Evolutionary conservation across 2,888 invertebrate genomes (phyloP), one percentile per base, ranked within the genome.

Genomic region (Drosophila diplacantha): DNA sequence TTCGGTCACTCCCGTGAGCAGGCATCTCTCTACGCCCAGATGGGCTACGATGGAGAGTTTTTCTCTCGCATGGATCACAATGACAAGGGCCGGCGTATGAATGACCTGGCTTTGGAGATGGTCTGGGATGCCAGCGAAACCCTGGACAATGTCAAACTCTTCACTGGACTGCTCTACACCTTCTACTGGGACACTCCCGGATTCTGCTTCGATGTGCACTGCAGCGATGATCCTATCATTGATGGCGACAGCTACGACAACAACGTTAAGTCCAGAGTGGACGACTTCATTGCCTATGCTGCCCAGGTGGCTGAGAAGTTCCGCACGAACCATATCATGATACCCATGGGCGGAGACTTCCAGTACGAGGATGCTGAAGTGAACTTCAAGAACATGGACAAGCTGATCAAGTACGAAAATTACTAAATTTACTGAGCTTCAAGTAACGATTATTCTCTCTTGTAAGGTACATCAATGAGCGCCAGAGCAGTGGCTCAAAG

Each of bases 261-360:
- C 86, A 98, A 97, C 85, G 94, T 95, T 0, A 92, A 94, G 4
- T 80, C 87, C 18, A 91, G 91, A 90, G 95, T 96, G 35, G 84
- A 89, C 43, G 85, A 88, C 29, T 93, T 93, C 81, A 80, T 93
- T 60, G 84, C 87, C 0, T 91, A 91, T 75, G 88, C 90, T 22
- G 78, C 87, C 47, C 89, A 89, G 24, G 91, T 92, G 86, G 88
- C 91, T 0, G 72, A 85, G 32, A 86, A 83, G 1, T 93, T 93
- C 86, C 81, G 81, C 56, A 93, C 94, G 0, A 92, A 92, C 76
- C 93, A 97, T 85, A 90, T 96, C 16, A 91, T 96, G 75, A 89
- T 97, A 53, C 95, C 96, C 0, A 96, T 96, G 96, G 97, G 97
- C 0, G 93, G 94, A 69, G 97, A 97, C 87, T 97, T 97, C 86